phyloP scores from a whole-genome alignment of 2,888 invertebrate species.

The Agriopis aurantiaria region DNA sequence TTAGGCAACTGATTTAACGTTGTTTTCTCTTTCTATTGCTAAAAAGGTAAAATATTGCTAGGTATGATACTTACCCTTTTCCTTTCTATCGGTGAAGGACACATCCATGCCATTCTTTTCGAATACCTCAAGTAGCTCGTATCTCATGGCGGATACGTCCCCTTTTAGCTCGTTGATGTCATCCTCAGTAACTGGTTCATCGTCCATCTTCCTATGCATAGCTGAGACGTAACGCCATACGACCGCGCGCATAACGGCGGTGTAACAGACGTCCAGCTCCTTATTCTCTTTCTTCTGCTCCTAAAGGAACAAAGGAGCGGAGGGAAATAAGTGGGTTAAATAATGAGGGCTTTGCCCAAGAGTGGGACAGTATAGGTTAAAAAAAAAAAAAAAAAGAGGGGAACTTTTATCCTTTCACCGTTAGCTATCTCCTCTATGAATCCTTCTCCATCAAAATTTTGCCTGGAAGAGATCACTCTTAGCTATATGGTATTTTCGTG shows the following conservation, averaged over 20 bases:
- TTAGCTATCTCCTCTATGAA: no score
- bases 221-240: conserved; percentile 97
- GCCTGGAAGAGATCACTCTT: no score
- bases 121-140: conserved; percentile 96
- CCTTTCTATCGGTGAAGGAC: conserved; percentile 90
- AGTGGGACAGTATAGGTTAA: no score
- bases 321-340: neutral
- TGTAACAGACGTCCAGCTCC: conserved; percentile 90
- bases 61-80: conserved; percentile 87
- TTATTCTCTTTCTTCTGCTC: conserved; percentile 87
- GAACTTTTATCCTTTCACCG: no score
- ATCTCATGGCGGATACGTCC: conserved; percentile 96
- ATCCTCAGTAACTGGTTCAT: conserved; percentile 96
- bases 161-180: conserved; percentile 97
- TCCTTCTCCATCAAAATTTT: no score
- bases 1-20: conserved; percentile 95
- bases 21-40: no score
- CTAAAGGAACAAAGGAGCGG: conserved; percentile 53
- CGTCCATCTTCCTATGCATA: conserved; percentile 93
- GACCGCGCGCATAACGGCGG: conserved; percentile 94
- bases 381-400: no score
- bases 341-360: no score
- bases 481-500: no score
- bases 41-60: neutral
- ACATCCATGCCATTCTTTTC: conserved; percentile 95